phyloP scores from a whole-genome alignment of 2,797 vertebrate genomes.

The Sciurus carolinensis region DNA sequence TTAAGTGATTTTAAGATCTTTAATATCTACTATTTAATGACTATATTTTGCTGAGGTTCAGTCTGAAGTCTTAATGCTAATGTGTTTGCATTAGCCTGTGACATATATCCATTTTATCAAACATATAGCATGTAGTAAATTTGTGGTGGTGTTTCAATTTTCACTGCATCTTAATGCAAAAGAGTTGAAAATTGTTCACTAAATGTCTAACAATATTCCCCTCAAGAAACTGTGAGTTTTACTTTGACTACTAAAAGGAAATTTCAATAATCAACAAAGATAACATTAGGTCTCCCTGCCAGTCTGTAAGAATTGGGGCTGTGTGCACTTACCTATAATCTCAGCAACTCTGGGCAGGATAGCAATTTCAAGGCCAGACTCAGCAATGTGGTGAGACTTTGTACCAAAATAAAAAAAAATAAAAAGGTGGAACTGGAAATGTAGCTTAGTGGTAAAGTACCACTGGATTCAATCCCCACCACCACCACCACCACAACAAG shows the following conservation, averaged over 20 bases:
- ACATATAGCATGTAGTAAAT: not conserved
- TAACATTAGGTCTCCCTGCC: not conserved
- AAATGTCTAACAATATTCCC: constrained; percentile 12
- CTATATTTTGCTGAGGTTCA: not conserved
- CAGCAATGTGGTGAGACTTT: not conserved
- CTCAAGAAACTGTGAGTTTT: not conserved
- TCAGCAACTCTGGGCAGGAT: too few relatives aligned
- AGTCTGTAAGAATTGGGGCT: not conserved
- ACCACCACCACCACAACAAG: too few relatives aligned
- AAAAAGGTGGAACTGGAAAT: too few relatives aligned
- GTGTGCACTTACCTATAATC: too few relatives aligned
- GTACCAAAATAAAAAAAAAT: not conserved
- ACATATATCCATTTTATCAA: not conserved
- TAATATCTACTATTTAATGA: not conserved
- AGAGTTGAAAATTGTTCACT: not conserved
- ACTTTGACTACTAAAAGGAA: constrained; percentile 10
- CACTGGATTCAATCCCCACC: not conserved
- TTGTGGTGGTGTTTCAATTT: not conserved
- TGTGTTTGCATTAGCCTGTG: not conserved
- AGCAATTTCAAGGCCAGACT: too few relatives aligned
- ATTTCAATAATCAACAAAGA: not conserved
- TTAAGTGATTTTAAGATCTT: not conserved
- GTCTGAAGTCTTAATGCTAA: not conserved
- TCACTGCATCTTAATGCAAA: not conserved
- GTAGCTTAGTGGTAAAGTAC: too few relatives aligned